Evolutionary conservation across 2,888 invertebrate genomes (phyloP), one percentile per base, ranked within the genome.

Genomic region (Ennomos erosarius): DNA sequence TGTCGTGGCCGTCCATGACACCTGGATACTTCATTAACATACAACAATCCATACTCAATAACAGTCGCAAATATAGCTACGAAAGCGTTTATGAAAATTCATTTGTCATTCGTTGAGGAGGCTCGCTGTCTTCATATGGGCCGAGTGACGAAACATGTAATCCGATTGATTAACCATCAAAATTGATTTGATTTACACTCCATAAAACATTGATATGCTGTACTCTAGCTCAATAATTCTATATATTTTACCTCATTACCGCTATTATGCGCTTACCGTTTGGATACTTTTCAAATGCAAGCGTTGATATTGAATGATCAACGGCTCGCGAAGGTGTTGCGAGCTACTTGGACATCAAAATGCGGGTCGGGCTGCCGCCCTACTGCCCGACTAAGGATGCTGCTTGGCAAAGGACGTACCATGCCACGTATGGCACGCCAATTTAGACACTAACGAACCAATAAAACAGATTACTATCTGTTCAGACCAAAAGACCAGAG

Each of bases 261-360:
- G 10, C 50, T 50, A 54, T 46, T n/a, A 26, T 37, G 36, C 37
- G 13, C n/a, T 49, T 9, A 49, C 37, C 37, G n/a, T 55, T 44
- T 54, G 54, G 43, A 56, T 52, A 55, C 36, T 43, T 51, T 60
- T 49, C 46, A 49, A 26, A 54, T 46, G 43, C 42, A 50, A 11
- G 55, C 55, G 53, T 48, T 54, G 61, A 56, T 56, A 61, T 57
- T 56, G 62, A 48, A 42, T 42, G 57, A 54, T 60, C 49, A 64
- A 63, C 57, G 62, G 54, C 57, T 61, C 45, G 45, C 45, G 52
- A 64, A 59, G 58, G 65, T 64, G 67, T 55, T 61, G 62, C 59
- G 50, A 62, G 53, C 43, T 61, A 55, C 62, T 84, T 82, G 79
- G 71, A 82, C 78, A 85, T 83, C 77, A 78, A 76, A 81, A 86